phyloP scores from a whole-genome alignment of 53 echinoderm and acorn worm genomes.

The Luidia sarsii region DNA sequence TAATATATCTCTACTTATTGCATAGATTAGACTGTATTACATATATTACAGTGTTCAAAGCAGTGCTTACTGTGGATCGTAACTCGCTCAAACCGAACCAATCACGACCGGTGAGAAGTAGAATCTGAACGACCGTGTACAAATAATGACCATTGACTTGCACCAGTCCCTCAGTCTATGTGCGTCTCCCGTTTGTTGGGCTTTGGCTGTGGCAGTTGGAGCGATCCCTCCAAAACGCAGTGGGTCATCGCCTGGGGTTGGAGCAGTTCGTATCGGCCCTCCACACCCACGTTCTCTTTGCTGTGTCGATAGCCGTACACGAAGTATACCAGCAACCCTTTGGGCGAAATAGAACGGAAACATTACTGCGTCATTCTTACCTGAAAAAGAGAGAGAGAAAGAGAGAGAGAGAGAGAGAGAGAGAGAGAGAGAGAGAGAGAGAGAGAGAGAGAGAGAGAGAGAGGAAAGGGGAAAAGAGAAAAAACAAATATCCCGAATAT shows the following conservation, averaged over 20 bases:
- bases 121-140: too few species aligned
- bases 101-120: too few species aligned
- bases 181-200: neutral
- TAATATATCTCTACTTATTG: too few species aligned
- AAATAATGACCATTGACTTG: too few species aligned
- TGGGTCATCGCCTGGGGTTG: neutral
- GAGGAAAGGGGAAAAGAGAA: neutral
- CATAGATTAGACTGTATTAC: too few species aligned
- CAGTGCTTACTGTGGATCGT: too few species aligned
- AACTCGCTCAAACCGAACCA: too few species aligned
- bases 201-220: slow-evolving; percentile 20
- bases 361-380: too few species aligned
- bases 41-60: too few species aligned
- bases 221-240: slow-evolving; percentile 20
- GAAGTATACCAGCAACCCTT: slow-evolving; percentile 64
- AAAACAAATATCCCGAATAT: neutral
- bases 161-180: too few species aligned
- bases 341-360: neutral
- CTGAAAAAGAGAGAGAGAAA: too few species aligned
- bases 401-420: too few species aligned
- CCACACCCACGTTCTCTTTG: neutral
- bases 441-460: neutral
- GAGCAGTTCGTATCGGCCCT: neutral
- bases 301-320: slow-evolving; percentile 71
- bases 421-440: neutral